These are phyloP conservation scores for Fundulus diaphanus DNA, from an alignment of 2,797 vertebrate genomes.

Conservation along the genomic window DNA sequence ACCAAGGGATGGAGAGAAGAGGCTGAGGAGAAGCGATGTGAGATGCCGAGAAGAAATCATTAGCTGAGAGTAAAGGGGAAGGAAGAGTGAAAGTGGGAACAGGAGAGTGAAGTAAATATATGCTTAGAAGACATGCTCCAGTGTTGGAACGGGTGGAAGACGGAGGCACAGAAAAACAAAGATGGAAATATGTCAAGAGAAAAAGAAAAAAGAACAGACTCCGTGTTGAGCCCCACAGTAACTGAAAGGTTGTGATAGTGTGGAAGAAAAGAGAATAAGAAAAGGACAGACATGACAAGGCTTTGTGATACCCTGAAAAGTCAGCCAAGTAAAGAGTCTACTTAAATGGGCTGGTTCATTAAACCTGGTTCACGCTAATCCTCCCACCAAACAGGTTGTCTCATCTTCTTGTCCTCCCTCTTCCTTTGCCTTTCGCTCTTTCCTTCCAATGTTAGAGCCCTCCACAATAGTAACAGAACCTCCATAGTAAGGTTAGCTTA, in stretches of 20 bases:
- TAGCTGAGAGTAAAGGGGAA: constrained; percentile 32
- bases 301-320: constrained; percentile 47
- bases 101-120: constrained; percentile 25
- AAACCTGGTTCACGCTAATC: constrained; percentile 69
- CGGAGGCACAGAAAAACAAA: constrained; percentile 1
- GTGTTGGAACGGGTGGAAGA: background rate
- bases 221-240: constrained; percentile 29
- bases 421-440: constrained; percentile 2
- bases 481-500: constrained; percentile 7
- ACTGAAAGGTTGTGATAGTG: constrained; percentile 54
- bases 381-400: constrained; percentile 53
- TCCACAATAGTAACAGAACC: constrained; percentile 19
- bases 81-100: constrained; percentile 9
- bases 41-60: constrained; percentile 45
- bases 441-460: constrained; percentile 29
- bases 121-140: constrained; percentile 4
- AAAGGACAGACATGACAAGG: constrained; percentile 28
- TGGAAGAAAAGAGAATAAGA: constrained; percentile 52
- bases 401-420: constrained; percentile 25
- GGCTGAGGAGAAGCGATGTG: constrained; percentile 31
- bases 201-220: constrained; percentile 8
- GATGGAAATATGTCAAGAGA: constrained; percentile 11
- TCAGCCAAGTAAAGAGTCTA: constrained; percentile 37
- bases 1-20: constrained; percentile 27
- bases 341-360: constrained; percentile 56